These are phyloP conservation scores for Hypsopygia costalis DNA, from an alignment of 2,888 invertebrate species.

Conservation along the genomic window DNA sequence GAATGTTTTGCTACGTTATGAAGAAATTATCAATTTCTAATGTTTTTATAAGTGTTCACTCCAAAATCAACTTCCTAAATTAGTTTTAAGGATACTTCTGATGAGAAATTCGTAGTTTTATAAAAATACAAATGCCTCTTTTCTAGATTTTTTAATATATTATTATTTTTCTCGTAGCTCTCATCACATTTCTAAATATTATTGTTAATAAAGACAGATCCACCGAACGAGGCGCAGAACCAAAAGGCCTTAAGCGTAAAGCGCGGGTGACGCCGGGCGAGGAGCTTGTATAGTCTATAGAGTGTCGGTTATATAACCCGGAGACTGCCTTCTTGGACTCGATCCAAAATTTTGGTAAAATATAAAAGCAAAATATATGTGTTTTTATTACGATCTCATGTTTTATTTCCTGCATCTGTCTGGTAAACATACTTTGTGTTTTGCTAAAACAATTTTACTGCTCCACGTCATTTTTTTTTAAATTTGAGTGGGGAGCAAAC, in stretches of 20 bases:
- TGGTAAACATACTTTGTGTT: too few species aligned
- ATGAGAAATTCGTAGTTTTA: too few species aligned
- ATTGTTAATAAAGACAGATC: conserved; percentile 33
- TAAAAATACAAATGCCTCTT: not conserved
- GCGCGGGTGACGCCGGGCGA: conserved; percentile 48
- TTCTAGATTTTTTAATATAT: not conserved
- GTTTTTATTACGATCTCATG: conserved; percentile 70
- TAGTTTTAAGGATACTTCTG: too few species aligned
- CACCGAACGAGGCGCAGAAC: conserved; percentile 39
- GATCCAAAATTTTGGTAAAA: conserved; percentile 70
- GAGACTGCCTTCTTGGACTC: conserved; percentile 69
- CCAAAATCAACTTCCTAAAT: too few species aligned
- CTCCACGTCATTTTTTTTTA: too few species aligned
- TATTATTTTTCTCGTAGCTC: not conserved
- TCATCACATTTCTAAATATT: not conserved
- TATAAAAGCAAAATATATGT: conserved; percentile 77
- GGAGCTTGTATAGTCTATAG: conserved; percentile 49
- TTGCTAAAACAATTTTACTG: too few species aligned
- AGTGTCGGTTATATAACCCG: conserved; percentile 41
- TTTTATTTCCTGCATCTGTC: too few species aligned
- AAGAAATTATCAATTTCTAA: too few species aligned
- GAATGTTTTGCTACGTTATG: too few species aligned
- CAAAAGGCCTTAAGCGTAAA: conserved; percentile 47
- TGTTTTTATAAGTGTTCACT: too few species aligned
- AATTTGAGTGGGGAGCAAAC: too few species aligned